Conservation (phyloP, 2,888 invertebrate genomes). For the Bruchidius siliquastri region DNA sequence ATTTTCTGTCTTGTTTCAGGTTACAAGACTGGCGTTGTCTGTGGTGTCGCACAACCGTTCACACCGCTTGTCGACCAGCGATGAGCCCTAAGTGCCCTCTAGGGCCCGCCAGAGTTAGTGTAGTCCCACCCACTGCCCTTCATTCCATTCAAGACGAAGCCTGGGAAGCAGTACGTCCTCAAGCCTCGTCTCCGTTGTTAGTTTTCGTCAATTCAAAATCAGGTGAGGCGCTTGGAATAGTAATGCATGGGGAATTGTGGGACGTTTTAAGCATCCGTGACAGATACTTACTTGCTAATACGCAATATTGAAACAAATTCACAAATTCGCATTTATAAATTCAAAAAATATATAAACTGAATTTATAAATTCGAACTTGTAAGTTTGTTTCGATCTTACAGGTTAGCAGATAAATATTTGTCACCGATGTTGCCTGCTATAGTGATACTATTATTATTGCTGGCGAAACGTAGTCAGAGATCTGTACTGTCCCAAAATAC, state of each 20-base stretch:
- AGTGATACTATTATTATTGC: no score
- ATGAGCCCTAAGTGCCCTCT: constrained; percentile 77
- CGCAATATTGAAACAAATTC: no score
- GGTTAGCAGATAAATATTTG: no score
- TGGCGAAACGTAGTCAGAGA: no score
- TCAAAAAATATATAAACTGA: no score
- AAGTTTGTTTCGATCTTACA: no score
- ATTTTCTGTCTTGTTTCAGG: constrained; percentile 46
- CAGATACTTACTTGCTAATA: no score
- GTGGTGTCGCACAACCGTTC: constrained; percentile 91
- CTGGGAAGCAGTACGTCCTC: constrained; percentile 79
- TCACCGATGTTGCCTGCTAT: no score
- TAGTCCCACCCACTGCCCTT: constrained; percentile 90
- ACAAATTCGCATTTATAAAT: no score
- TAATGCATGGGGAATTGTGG: not conserved
- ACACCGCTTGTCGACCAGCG: constrained; percentile 82
- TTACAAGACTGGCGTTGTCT: constrained; percentile 95
- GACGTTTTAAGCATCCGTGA: no score
- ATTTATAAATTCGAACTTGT: no score
- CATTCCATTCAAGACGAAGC: constrained; percentile 90
- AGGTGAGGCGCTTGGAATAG: constrained; percentile 42
- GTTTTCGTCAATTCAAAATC: constrained; percentile 98
- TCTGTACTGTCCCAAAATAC: no score
- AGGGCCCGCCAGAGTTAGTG: constrained; percentile 84
- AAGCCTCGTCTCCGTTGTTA: constrained; percentile 68